These are phyloP conservation scores for Orchestes rusci DNA, from an alignment of 2,888 invertebrate species.

Conservation along the genomic window DNA sequence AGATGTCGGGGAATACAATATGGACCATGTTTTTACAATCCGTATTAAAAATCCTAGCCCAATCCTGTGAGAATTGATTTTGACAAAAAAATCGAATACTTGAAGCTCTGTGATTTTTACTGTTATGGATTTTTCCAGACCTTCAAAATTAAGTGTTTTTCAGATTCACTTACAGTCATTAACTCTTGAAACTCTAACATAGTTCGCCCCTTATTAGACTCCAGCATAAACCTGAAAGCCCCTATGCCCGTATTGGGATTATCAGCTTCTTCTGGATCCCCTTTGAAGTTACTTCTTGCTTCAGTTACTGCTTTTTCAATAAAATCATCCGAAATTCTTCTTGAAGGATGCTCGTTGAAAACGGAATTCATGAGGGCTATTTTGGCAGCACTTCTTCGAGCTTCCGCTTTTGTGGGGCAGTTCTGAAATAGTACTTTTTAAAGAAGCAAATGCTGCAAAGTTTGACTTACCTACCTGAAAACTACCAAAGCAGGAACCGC, in stretches of 20 bases:
- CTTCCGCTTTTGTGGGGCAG: conserved; percentile 92
- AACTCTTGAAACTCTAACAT: conserved; percentile 95
- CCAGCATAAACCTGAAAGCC: conserved; percentile 69
- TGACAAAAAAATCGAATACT: too few relatives aligned
- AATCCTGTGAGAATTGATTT: too few relatives aligned
- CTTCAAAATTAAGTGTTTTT: too few relatives aligned
- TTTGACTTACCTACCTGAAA: conserved; percentile 85
- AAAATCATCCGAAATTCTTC: conserved; percentile 88
- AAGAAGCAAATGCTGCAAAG: background rate
- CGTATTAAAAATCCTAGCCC: too few relatives aligned
- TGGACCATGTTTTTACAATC: too few relatives aligned
- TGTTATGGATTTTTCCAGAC: too few relatives aligned
- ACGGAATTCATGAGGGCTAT: conserved; percentile 96
- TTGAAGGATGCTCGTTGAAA: conserved; percentile 90
- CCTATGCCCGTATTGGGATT: conserved; percentile 66
- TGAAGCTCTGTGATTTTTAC: too few relatives aligned
- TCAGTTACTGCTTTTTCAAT: conserved; percentile 90
- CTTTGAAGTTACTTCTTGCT: conserved; percentile 80
- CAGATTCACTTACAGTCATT: conserved; percentile 53
- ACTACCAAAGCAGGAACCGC: conserved; percentile 93
- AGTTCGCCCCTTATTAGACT: conserved; percentile 81
- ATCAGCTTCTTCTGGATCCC: conserved; percentile 52
- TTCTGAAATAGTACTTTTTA: conserved; percentile 54
- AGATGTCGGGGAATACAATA: too few relatives aligned
- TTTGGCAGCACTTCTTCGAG: conserved; percentile 88